Conservation (phyloP, 2,888 invertebrate species). For the Zaprionus lineosus region DNA sequence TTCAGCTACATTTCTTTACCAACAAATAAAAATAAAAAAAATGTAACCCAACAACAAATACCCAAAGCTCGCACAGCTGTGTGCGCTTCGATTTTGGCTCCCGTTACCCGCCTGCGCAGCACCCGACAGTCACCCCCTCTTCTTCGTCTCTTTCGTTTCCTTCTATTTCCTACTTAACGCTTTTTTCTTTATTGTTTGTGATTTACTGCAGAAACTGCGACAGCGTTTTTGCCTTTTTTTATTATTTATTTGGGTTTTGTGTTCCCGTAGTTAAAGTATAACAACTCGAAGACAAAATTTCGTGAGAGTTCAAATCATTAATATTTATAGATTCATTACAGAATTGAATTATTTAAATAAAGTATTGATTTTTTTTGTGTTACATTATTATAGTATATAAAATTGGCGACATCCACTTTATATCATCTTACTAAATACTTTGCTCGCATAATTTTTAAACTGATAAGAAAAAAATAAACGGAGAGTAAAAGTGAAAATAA, state of each 20-base stretch:
- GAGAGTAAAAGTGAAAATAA: too few relatives aligned
- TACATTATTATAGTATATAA: too few relatives aligned
- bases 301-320: too few relatives aligned
- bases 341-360: too few relatives aligned
- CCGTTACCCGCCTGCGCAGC: background rate
- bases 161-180: background rate
- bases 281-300: background rate
- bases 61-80: conserved; percentile 40
- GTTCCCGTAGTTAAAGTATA: conserved; percentile 4
- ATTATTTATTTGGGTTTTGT: conserved; percentile 17
- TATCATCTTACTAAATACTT: too few relatives aligned
- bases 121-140: background rate
- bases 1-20: conserved; percentile 47
- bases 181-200: conserved; percentile 28
- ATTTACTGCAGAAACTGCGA: conserved; percentile 17
- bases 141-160: conserved; percentile 1
- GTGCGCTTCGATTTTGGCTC: conserved; percentile 29
- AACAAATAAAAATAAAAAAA: conserved; percentile 13
- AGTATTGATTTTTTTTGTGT: too few relatives aligned
- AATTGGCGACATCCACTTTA: too few relatives aligned
- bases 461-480: too few relatives aligned
- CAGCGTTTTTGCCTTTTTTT: conserved; percentile 36
- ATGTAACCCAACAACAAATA: background rate
- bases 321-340: too few relatives aligned
- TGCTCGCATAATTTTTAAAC: too few relatives aligned